Percentiles rank a stretch among this genome's conserved stretches.
Conservation (phyloP, 2,797 vertebrate genomes). For the Sebastes matsubarae region DNA sequence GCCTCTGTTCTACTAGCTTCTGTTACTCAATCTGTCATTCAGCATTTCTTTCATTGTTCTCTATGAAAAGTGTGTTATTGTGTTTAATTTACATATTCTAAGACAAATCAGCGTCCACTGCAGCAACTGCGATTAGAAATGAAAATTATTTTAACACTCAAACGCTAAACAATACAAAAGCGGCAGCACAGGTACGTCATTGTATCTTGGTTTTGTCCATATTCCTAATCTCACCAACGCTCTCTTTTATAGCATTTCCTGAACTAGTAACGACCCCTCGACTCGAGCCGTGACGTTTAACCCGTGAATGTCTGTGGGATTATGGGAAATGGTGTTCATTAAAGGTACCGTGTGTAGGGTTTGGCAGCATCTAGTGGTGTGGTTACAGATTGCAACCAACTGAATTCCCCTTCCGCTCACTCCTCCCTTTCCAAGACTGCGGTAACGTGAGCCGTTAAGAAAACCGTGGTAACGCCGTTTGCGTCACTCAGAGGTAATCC, state of each 20-base stretch:
- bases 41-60: not conserved
- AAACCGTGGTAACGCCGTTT: too few relatives aligned
- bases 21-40: not conserved
- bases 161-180: not conserved
- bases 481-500: too few relatives aligned
- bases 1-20: not conserved
- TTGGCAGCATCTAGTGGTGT: too few relatives aligned
- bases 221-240: not conserved
- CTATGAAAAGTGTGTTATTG: not conserved
- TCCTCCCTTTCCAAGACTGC: too few relatives aligned
- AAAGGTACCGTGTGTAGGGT: too few relatives aligned
- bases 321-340: not conserved
- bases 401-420: too few relatives aligned
- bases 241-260: not conserved
- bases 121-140: not conserved
- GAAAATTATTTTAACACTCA: not conserved
- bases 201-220: not conserved
- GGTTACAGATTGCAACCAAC: too few relatives aligned
- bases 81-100: not conserved
- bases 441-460: too few relatives aligned
- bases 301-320: not conserved
- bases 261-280: not conserved
- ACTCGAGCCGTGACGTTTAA: not conserved
- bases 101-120: not conserved
- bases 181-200: not conserved